Evolutionary conservation across 64 coral and sea anemone genomes (phyloP).

Genomic region (Montipora efflorescens): DNA sequence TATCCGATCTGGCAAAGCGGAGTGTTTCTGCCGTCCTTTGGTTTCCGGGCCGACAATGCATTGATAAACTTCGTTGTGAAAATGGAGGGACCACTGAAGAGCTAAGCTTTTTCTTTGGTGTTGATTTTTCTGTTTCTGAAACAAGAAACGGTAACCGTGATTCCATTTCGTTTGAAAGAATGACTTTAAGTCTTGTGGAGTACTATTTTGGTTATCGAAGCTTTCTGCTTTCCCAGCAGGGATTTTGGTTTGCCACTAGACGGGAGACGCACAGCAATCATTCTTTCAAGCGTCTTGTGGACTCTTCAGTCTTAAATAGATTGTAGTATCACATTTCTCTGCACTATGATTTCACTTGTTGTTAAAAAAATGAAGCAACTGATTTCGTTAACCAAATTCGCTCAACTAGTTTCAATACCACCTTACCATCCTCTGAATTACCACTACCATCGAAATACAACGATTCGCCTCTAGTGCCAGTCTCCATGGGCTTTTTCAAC

Average conservation of each 20-base stretch:
- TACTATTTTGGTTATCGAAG: no score
- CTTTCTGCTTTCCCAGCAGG: background rate
- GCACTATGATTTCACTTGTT: no score
- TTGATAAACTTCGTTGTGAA: background rate
- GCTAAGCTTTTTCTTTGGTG: background rate
- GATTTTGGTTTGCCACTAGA: background rate
- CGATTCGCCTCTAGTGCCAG: slow-evolving; percentile 16
- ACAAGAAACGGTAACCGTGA: background rate
- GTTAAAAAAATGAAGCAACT: background rate
- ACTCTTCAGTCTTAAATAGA: background rate
- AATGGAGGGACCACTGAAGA: background rate
- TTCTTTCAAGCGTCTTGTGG: background rate
- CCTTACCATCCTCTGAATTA: background rate
- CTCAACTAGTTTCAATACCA: background rate
- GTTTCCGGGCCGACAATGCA: background rate
- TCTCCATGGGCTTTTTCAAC: background rate
- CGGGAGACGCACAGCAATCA: no score
- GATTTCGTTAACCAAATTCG: background rate
- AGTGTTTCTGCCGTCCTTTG: background rate
- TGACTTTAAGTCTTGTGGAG: background rate
- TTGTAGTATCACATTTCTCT: no score
- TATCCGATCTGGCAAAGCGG: background rate
- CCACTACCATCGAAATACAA: slow-evolving; percentile 12
- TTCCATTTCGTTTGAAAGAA: background rate
- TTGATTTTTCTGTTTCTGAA: background rate